Base-by-base conservation (phyloP, 1,140 invertebrate genomes). In the Macrosteles quadrilineatus region DNA sequence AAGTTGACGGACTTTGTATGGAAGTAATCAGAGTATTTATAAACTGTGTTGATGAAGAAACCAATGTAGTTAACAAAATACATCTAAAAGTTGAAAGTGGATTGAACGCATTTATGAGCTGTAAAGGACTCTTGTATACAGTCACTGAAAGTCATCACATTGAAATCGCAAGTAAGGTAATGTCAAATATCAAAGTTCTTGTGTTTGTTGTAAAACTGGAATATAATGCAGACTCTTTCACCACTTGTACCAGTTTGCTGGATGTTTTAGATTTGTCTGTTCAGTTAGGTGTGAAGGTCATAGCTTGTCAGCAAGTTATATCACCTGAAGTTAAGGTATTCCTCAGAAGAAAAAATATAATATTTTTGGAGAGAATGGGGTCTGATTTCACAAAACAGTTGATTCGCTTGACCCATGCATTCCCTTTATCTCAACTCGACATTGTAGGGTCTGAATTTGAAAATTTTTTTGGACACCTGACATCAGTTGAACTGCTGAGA, bases 271-370 rank as follows among this genome's bases (percentile, higher is more conserved):
- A 64, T 12, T 25, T 14, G 21, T 21, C 43, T 25, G 62, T 65
- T 50, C n/a, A 45, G 21, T 70, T 2, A n/a, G 69, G 31, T 4
- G 30, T 65, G 6, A 45, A 50, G 12, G 27, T 70, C 25, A 36
- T 70, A 14, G 69, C 69, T 9, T 65, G 69, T 70, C 69, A 70
- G 23, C 64, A 70, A 50, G 47, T 53, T 17, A 59, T 70, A 53
- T 27, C 63, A 50, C 19, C n/a, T 45, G 40, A 47, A 29, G 32
- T 70, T 23, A 32, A 43, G 27, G 64, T 70, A 36, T 53, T 31
- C 31, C 43, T 70, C 11, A 70, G 31, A 27, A 30, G 69, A 27
- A 70, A 50, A 50, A 30, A 29, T 27, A 59, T 70, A 9, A 23
- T 70, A 1, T 27, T 70, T 31, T 19, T 70, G n/a, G 40, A 70